Percentiles rank a stretch among this genome's conserved stretches.
phyloP scores from a whole-genome alignment of 2,888 invertebrate species.

The Noctua comes region DNA sequence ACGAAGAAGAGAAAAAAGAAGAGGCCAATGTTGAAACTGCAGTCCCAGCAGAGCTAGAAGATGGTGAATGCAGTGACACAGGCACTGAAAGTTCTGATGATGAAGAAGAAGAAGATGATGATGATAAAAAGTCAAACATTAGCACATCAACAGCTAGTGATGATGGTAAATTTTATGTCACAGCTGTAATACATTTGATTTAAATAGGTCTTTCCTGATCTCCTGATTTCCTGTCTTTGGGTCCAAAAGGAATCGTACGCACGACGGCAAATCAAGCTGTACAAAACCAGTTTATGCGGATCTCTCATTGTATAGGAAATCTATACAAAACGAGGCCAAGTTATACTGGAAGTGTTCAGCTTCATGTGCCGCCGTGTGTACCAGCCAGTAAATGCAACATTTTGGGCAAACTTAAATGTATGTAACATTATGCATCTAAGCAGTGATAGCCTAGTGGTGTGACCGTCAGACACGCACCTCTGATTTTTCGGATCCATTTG shows the following conservation, averaged over 20 bases:
- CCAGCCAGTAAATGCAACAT: not conserved
- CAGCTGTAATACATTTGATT: constrained; percentile 31
- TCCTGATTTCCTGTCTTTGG: too few species aligned
- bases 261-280: too few species aligned
- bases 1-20: constrained; percentile 39
- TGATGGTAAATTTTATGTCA: constrained; percentile 80
- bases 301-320: too few species aligned
- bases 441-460: too few species aligned
- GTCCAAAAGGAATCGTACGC: not conserved
- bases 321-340: too few species aligned
- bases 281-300: too few species aligned
- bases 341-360: too few species aligned
- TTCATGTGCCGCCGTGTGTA: too few species aligned
- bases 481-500: too few species aligned
- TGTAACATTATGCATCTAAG: not conserved
- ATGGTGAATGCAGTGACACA: constrained; percentile 92
- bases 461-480: too few species aligned
- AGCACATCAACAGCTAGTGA: constrained; percentile 86
- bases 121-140: constrained; percentile 76
- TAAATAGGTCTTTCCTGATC: too few species aligned
- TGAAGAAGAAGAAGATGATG: constrained; percentile 76
- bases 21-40: constrained; percentile 36
- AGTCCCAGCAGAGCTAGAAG: constrained; percentile 87
- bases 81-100: constrained; percentile 72
- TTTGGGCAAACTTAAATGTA: not conserved